phyloP scores from a whole-genome alignment of 1,140 invertebrate genomes.

The Idris sp. region DNA sequence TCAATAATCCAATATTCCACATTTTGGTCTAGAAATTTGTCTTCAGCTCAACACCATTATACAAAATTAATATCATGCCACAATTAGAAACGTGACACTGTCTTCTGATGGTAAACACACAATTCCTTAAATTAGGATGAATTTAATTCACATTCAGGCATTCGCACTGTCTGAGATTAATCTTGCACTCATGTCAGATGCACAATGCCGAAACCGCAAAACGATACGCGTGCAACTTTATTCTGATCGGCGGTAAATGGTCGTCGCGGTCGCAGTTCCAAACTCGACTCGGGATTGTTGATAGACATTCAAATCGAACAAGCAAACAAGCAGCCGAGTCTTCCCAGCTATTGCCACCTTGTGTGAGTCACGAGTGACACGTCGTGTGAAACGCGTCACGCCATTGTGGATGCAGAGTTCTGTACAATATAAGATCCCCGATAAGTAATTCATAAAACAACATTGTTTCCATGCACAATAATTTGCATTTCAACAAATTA shows the following conservation, averaged over 20 bases:
- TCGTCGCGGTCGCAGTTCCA: conserved; percentile 21
- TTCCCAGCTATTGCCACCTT: conserved; percentile 25
- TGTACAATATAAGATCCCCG: conserved; percentile 37
- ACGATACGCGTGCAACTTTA: conserved; percentile 20
- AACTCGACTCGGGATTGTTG: conserved; percentile 35
- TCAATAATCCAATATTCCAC: too few species aligned
- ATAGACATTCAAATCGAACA: conserved; percentile 57
- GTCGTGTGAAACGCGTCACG: conserved; percentile 63
- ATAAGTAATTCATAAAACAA: conserved; percentile 51
- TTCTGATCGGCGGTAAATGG: conserved; percentile 8
- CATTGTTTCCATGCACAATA: conserved; percentile 25
- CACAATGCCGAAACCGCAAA: conserved; percentile 18
- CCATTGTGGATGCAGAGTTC: conserved; percentile 62
- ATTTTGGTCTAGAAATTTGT: too few species aligned
- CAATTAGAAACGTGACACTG: too few species aligned
- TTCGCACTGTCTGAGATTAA: conserved; percentile 28
- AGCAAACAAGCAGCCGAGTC: conserved; percentile 23
- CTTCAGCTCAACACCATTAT: too few species aligned
- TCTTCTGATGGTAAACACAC: too few species aligned
- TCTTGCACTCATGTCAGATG: conserved; percentile 26
- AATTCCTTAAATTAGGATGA: too few species aligned
- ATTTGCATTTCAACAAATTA: conserved; percentile 39
- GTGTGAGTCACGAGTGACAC: conserved; percentile 65
- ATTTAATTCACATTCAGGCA: too few species aligned
- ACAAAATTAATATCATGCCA: too few species aligned